Evolutionary conservation across 2,113 vertebrate genomes (phyloP).

Genomic region (Phyllostomus hastatus): DNA sequence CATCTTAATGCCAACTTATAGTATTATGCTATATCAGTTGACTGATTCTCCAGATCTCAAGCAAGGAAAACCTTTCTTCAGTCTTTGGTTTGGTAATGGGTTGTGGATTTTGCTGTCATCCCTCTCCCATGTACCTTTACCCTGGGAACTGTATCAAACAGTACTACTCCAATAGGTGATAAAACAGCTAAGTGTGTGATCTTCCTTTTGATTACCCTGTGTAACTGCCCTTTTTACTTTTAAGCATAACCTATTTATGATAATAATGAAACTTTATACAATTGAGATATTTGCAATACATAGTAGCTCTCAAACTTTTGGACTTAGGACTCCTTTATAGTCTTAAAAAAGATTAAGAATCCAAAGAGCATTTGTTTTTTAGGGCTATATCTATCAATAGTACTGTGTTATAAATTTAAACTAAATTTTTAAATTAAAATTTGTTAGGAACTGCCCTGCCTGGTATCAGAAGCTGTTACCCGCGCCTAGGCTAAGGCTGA

Average conservation of each 20-base stretch:
- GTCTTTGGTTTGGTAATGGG: not conserved
- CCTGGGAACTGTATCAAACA: not conserved
- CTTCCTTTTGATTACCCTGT: not conserved
- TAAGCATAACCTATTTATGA: not conserved
- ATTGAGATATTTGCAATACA: not conserved
- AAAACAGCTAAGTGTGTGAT: not conserved
- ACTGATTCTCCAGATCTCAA: not conserved
- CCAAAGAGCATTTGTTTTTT: not conserved
- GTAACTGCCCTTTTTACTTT: not conserved
- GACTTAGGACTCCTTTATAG: not conserved
- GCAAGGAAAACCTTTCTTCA: not conserved
- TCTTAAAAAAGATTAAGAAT: not conserved
- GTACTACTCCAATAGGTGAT: not conserved
- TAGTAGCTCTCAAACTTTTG: not conserved
- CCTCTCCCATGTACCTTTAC: not conserved
- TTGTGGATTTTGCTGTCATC: not conserved
- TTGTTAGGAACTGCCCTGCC: too few relatives aligned
- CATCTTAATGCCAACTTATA: not conserved
- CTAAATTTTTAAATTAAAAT: not conserved
- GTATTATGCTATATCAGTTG: not conserved
- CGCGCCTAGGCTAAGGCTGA: too few relatives aligned
- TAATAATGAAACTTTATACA: not conserved
- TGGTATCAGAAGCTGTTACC: too few relatives aligned
- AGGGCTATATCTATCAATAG: not conserved
- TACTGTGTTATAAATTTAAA: not conserved